Conservation (phyloP, 2,888 invertebrate genomes). For the Frankliniella intonsa region DNA sequence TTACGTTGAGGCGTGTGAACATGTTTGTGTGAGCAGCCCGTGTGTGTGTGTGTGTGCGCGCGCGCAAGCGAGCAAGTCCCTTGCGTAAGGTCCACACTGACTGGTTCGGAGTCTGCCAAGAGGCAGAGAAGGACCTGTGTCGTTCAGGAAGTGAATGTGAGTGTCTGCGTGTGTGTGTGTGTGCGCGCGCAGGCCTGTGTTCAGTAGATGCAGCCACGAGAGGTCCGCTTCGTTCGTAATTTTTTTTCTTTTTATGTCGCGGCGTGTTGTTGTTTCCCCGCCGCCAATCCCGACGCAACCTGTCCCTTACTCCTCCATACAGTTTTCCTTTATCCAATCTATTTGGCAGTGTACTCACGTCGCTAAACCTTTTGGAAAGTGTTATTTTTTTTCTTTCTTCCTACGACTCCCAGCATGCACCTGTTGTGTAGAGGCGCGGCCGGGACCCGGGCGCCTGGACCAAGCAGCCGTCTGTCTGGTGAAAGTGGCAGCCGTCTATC, state of each 20-base stretch:
- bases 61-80: background rate
- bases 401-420: background rate
- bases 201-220: slow-evolving; percentile 2
- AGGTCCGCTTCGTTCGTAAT: background rate
- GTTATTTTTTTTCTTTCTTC: background rate
- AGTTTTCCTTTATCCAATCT: too few species aligned
- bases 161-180: background rate
- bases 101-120: slow-evolving; percentile 20
- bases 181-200: background rate
- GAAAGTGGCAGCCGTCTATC: too few species aligned
- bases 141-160: slow-evolving; percentile 16
- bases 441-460: background rate
- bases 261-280: too few species aligned
- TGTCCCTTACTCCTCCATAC: too few species aligned
- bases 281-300: too few species aligned
- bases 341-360: too few species aligned
- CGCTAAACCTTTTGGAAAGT: background rate
- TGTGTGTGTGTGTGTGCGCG: background rate
- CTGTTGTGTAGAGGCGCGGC: background rate
- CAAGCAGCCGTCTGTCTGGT: background rate
- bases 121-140: slow-evolving; percentile 23
- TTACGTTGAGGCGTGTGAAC: background rate
- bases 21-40: background rate
- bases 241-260: background rate
- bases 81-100: slow-evolving; percentile 16